These are phyloP conservation scores for Drosophila hydei DNA, from an alignment of 1,140 invertebrate species.

Conservation along the genomic window DNA sequence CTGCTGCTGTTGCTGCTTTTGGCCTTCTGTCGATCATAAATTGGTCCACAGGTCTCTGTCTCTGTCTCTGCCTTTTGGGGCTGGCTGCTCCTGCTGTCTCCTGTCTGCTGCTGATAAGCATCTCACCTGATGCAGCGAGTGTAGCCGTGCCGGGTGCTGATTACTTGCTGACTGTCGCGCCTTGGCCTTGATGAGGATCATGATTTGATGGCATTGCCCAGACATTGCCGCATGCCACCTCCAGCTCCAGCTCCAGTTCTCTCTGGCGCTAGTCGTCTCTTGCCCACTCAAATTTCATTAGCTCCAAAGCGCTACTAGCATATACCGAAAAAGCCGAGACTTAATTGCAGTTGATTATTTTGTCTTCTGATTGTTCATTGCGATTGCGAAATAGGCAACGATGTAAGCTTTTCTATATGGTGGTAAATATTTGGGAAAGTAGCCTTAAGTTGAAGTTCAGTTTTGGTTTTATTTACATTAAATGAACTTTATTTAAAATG, in stretches of 20 bases:
- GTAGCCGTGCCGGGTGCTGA: constrained; percentile 30
- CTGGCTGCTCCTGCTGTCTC: constrained; percentile 22
- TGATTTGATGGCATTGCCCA: constrained; percentile 55
- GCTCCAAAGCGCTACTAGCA: constrained; percentile 58
- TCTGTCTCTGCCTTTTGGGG: constrained; percentile 30
- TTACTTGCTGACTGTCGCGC: constrained; percentile 54
- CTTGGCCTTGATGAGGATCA: constrained; percentile 59
- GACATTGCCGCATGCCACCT: not conserved
- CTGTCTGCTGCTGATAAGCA: constrained; percentile 73
- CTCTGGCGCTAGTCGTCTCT: constrained; percentile 29
- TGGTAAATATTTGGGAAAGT: no score
- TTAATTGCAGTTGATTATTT: constrained; percentile 47
- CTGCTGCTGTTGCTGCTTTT: constrained; percentile 30
- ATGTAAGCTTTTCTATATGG: not conserved
- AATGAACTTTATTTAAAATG: no score
- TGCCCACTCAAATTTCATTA: constrained; percentile 72
- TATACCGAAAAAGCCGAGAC: constrained; percentile 44
- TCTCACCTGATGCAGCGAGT: constrained; percentile 47
- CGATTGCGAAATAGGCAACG: constrained; percentile 8
- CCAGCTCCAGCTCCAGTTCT: constrained; percentile 4
- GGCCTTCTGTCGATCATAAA: constrained; percentile 76
- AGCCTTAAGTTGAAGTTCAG: no score
- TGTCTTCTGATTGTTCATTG: constrained; percentile 37
- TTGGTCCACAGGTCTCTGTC: constrained; percentile 58
- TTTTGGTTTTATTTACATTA: no score